Percentiles rank a stretch among this genome's conserved stretches.
These are phyloP conservation scores for Incurvaria masculella DNA, from an alignment of 2,888 invertebrate species.

Conservation along the genomic window DNA sequence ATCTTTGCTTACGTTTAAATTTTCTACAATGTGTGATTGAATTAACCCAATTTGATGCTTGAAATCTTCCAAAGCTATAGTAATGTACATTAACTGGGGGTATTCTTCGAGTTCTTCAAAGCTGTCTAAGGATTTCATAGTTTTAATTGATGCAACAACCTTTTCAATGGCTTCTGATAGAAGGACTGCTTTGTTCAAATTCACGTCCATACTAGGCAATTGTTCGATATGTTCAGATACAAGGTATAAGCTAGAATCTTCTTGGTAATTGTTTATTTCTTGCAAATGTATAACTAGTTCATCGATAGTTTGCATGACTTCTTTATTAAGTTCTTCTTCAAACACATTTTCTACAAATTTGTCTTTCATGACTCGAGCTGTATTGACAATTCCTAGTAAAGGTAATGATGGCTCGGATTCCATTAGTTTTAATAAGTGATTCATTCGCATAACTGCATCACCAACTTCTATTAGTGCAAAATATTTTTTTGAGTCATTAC, in stretches of 20 bases:
- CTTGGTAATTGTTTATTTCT: constrained; percentile 32
- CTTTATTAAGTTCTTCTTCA: constrained; percentile 33
- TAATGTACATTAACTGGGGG: constrained; percentile 29
- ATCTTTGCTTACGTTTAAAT: constrained; percentile 34
- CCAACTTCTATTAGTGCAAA: constrained; percentile 38
- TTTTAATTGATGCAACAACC: constrained; percentile 34
- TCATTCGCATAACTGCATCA: constrained; percentile 36
- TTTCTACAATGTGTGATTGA: constrained; percentile 25
- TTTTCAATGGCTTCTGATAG: constrained; percentile 36
- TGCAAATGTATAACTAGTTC: constrained; percentile 31
- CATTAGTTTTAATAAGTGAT: constrained; percentile 29
- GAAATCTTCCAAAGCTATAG: constrained; percentile 37
- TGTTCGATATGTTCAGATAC: constrained; percentile 33
- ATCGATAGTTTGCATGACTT: constrained; percentile 29
- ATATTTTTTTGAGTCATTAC: constrained; percentile 41
- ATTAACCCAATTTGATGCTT: constrained; percentile 33
- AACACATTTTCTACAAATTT: constrained; percentile 32
- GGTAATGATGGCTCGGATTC: constrained; percentile 28
- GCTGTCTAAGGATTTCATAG: constrained; percentile 28
- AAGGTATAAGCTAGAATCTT: constrained; percentile 28
- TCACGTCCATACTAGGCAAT: constrained; percentile 18
- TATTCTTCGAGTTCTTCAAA: constrained; percentile 21
- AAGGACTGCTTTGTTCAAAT: constrained; percentile 25
- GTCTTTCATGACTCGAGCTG: constrained; percentile 33
- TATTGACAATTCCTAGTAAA: constrained; percentile 35